Evolutionary conservation across 2,888 invertebrate species (phyloP), one percentile per base, ranked within the genome.

Genomic region (Chelonus formosanus): DNA sequence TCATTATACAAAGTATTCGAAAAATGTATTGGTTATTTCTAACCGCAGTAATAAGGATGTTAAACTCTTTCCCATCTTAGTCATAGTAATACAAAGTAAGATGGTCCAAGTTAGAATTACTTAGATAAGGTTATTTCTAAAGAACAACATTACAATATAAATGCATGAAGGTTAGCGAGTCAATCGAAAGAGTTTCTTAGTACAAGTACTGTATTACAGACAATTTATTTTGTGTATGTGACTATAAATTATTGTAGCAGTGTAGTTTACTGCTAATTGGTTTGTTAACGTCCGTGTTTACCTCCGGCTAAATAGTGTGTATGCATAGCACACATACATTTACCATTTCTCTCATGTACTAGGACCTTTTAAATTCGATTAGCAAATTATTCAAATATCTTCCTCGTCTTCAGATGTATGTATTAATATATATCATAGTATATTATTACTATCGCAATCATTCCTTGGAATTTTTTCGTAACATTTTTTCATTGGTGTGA

Each of bases 251-350:
- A 77, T 76, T 71, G 72, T 76, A 55, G 65, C 69, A 75, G 76
- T 55, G 72, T 77, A 72, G 76, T 80, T 80, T 76, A 78, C 76
- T 80, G 80, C 78, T 80, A 80, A 80, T 80, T 80, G 80, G 78
- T 80, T 80, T 78, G 80, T 80, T 80, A 80, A 78, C 78, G 76
- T 77, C 69, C 73, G 73, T 71, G 74, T 78, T 79, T 73, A 75
- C 73, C 64, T 73, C 67, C 63, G 67, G 67, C 63, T 71, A 52
- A 52, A 52, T 52, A 20, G 20, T 8, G 10, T 8, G 7, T 40
- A 40, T 40, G 40, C 6, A 40, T 52, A 52, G 6, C 20, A 34
- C 6, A 32, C 4, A 32, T 31, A 8, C 34, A 8, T 52, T 52
- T 32, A 48, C 48, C n/a, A 48, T 10, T 20, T 10, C 48, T 20